phyloP scores from a whole-genome alignment of 1,140 invertebrate genomes.

The Ditylenchus dipsaci region DNA sequence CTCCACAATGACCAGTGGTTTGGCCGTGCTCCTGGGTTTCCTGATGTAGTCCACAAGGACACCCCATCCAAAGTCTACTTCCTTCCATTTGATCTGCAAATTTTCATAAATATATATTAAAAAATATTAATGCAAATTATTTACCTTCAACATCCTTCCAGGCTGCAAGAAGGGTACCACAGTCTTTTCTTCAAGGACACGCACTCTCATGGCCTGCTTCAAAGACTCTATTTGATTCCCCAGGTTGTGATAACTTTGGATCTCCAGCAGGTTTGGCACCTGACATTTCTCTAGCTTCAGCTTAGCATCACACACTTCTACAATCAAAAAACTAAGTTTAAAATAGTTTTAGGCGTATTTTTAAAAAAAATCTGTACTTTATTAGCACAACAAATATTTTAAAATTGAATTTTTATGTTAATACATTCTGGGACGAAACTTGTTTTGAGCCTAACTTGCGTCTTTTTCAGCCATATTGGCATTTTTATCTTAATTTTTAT shows the following conservation, averaged over 20 bases:
- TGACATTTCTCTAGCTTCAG: constrained; percentile 64
- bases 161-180: constrained; percentile 87
- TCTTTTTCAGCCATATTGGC: too few relatives aligned
- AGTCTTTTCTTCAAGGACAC: constrained; percentile 78
- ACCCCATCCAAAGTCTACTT: constrained; percentile 89
- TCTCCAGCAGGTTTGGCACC: constrained; percentile 69
- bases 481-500: too few relatives aligned
- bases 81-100: constrained; percentile 73
- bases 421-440: too few relatives aligned
- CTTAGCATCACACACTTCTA: constrained; percentile 61
- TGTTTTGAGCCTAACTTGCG: too few relatives aligned
- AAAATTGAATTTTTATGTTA: too few relatives aligned
- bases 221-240: constrained; percentile 74
- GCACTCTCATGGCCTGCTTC: constrained; percentile 68
- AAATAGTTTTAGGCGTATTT: too few relatives aligned
- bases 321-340: neutral
- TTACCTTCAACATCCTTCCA: constrained; percentile 82
- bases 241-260: constrained; percentile 78
- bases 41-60: constrained; percentile 84
- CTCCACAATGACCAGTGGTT: constrained; percentile 17
- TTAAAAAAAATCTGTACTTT: too few relatives aligned
- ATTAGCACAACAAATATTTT: too few relatives aligned
- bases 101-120: neutral
- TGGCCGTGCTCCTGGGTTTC: constrained; percentile 67
- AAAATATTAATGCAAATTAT: constrained; percentile 11